Conservation (phyloP, 1,140 invertebrate species). For the Drosophila kikkawai region DNA sequence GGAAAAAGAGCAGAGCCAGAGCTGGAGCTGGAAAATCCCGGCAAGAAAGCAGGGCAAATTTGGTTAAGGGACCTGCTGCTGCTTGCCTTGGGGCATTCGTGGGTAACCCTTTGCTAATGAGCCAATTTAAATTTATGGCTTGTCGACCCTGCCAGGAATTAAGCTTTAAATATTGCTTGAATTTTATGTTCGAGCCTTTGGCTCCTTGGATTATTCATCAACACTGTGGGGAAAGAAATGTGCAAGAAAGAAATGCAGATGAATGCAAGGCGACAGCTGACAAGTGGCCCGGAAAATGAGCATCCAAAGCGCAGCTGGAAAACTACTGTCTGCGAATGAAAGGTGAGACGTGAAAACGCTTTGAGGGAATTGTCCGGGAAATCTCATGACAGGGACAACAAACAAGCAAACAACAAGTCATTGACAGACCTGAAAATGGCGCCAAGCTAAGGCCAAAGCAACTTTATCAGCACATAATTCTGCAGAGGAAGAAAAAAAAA, state of each 20-base stretch:
- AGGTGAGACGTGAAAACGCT: slow-evolving; percentile 57
- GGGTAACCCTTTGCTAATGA: slow-evolving; percentile 81
- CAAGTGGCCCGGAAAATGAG: slow-evolving; percentile 75
- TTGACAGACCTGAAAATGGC: slow-evolving; percentile 52
- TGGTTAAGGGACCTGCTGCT: slow-evolving; percentile 44
- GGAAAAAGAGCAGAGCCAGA: background rate
- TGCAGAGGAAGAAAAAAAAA: slow-evolving; percentile 10
- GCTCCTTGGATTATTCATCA: slow-evolving; percentile 23
- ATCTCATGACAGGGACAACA: slow-evolving; percentile 69
- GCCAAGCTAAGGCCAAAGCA: slow-evolving; percentile 42
- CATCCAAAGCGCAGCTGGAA: slow-evolving; percentile 38
- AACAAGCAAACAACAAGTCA: slow-evolving; percentile 67
- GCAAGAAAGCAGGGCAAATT: slow-evolving; percentile 49
- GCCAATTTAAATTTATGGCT: slow-evolving; percentile 80
- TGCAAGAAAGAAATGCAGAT: slow-evolving; percentile 24
- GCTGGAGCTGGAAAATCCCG: slow-evolving; percentile 12
- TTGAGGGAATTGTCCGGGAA: slow-evolving; percentile 52
- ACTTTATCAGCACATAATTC: slow-evolving; percentile 64
- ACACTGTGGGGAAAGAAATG: background rate
- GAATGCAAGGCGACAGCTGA: slow-evolving; percentile 21
- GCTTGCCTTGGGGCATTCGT: slow-evolving; percentile 53
- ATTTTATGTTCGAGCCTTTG: slow-evolving; percentile 1
- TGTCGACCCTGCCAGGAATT: slow-evolving; percentile 7
- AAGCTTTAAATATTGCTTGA: slow-evolving; percentile 31
- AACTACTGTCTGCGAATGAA: slow-evolving; percentile 64